A percentile compares a stretch with the other conserved stretches of the same genome.
phyloP scores from a whole-genome alignment of 2,797 vertebrate species.

The Falco berigora region DNA sequence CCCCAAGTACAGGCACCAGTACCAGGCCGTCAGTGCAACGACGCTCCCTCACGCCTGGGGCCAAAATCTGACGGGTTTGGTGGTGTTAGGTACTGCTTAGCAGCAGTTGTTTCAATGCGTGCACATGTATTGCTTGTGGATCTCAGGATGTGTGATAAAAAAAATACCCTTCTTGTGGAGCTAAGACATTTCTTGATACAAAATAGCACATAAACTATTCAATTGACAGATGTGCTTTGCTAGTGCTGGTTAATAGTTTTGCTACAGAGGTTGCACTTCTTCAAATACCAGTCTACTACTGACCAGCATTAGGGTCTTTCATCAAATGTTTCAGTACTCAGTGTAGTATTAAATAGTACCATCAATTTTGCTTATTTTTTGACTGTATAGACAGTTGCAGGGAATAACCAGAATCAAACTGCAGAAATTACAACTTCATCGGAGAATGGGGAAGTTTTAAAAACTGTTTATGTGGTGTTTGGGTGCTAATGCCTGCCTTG shows the following conservation, averaged over 20 bases:
- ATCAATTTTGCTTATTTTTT: background rate
- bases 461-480: accelerated
- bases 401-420: background rate
- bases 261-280: background rate
- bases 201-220: background rate
- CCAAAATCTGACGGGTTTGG: no score
- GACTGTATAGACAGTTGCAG: background rate
- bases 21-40: accelerated
- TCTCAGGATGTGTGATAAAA: background rate
- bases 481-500: background rate
- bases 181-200: background rate
- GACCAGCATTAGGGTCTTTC: background rate
- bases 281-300: background rate
- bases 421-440: background rate
- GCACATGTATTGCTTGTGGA: accelerated
- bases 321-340: background rate
- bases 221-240: accelerated
- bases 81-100: no score
- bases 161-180: background rate
- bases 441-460: background rate
- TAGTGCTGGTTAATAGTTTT: background rate
- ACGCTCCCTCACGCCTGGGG: accelerated
- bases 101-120: accelerated
- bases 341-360: accelerated
- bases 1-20: accelerated